Percentiles rank a stretch among this genome's conserved stretches.
phyloP scores from a whole-genome alignment of 2,888 invertebrate species.

The Unio pictorum region DNA sequence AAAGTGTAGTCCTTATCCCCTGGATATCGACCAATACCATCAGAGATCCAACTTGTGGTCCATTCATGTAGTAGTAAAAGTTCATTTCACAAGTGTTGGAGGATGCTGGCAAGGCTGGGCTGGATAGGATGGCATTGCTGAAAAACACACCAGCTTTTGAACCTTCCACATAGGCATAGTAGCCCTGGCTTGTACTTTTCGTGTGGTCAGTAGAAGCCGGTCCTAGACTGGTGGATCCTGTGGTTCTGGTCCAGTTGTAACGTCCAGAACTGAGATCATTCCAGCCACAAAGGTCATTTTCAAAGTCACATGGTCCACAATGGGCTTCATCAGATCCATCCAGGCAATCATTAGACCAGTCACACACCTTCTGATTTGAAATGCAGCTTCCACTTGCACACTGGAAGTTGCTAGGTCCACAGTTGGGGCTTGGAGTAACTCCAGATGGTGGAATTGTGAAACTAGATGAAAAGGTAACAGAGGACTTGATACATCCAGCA shows the following conservation, averaged over 20 bases:
- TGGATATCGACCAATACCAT: conserved; percentile 35
- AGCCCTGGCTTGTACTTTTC: conserved; percentile 38
- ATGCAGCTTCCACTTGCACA: conserved; percentile 58
- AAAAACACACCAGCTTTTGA: conserved; percentile 41
- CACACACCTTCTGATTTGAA: conserved; percentile 46
- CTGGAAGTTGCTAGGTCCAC: conserved; percentile 43
- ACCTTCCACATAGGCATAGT: conserved; percentile 55
- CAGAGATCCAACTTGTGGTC: conserved; percentile 40
- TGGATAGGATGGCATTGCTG: conserved; percentile 44
- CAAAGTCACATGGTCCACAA: conserved; percentile 66
- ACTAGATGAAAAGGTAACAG: conserved; percentile 37
- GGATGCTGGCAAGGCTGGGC: conserved; percentile 46
- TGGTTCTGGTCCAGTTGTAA: conserved; percentile 53
- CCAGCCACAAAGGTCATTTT: conserved; percentile 60
- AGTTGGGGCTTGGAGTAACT: conserved; percentile 31
- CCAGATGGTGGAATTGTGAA: conserved; percentile 43
- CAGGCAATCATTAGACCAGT: conserved; percentile 50
- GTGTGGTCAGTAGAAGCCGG: conserved; percentile 43
- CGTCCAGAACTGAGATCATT: conserved; percentile 54
- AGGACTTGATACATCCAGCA: conserved; percentile 45
- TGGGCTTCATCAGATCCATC: conserved; percentile 59
- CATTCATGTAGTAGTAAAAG: conserved; percentile 63
- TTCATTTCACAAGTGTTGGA: conserved; percentile 51
- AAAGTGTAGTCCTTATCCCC: conserved; percentile 23
- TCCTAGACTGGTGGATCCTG: conserved; percentile 29